phyloP scores from a whole-genome alignment of 2,113 vertebrate species.

The Jacana jacana region DNA sequence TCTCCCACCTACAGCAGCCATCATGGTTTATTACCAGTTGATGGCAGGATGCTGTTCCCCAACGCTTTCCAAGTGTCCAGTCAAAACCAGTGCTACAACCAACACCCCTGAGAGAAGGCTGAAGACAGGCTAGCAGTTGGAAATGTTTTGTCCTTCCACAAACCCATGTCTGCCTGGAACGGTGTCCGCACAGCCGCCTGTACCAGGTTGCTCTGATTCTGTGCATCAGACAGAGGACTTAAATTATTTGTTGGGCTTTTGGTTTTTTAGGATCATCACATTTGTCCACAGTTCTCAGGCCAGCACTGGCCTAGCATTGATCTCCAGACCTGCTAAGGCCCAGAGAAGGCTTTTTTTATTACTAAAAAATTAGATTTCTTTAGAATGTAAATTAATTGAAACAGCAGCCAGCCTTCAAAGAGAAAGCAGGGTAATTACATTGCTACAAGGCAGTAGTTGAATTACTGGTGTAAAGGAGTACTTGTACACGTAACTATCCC shows the following conservation, averaged over 20 bases:
- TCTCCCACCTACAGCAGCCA: background rate
- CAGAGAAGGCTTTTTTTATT: background rate
- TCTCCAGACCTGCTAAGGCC: background rate
- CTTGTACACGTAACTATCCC: background rate
- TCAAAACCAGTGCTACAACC: background rate
- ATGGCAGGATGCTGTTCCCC: background rate
- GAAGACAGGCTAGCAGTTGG: background rate
- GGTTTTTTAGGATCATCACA: background rate
- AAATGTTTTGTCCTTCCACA: background rate
- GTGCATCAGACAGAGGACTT: background rate
- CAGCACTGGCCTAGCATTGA: background rate
- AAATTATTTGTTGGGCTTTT: background rate
- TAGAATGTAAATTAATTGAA: slow-evolving; percentile 57
- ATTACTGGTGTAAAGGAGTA: slow-evolving; percentile 39
- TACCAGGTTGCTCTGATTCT: background rate
- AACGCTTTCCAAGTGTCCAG: background rate
- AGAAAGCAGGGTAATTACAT: slow-evolving; percentile 42
- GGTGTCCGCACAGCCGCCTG: background rate
- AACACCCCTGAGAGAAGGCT: background rate
- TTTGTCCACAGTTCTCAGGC: background rate
- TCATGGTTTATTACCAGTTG: background rate
- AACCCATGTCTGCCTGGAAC: background rate
- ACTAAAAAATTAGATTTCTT: slow-evolving; percentile 23
- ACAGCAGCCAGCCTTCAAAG: slow-evolving; percentile 36
- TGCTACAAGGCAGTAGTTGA: slow-evolving; percentile 35